Evolutionary conservation across 2,113 vertebrate genomes (phyloP).

Genomic region (Scomber colias): DNA sequence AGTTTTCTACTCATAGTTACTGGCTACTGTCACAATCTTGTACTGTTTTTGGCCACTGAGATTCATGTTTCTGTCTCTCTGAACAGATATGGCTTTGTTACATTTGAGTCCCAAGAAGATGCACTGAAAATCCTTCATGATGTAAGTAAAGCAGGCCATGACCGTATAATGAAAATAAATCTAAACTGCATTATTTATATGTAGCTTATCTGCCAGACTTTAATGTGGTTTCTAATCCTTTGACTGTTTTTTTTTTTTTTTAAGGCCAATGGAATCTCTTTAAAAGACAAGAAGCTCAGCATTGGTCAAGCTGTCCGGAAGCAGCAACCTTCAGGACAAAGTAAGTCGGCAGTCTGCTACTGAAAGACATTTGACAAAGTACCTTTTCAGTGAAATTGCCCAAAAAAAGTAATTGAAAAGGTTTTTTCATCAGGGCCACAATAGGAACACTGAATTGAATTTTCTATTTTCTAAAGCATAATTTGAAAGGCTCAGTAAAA

Average conservation of each 20-base stretch:
- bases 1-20: too few relatives aligned
- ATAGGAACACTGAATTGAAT: too few relatives aligned
- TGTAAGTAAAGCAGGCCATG: constrained; percentile 76
- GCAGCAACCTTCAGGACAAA: constrained; percentile 80
- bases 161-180: neutral
- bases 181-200: neutral
- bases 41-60: too few relatives aligned
- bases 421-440: neutral
- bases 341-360: constrained; percentile 58
- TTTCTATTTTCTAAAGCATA: too few relatives aligned
- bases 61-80: neutral
- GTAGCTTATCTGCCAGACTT: neutral
- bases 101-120: constrained; percentile 91
- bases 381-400: too few relatives aligned
- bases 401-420: neutral
- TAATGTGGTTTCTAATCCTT: neutral
- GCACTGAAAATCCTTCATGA: constrained; percentile 89
- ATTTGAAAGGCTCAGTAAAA: neutral
- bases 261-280: constrained; percentile 87
- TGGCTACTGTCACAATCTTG: too few relatives aligned
- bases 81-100: constrained; percentile 91
- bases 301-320: constrained; percentile 91
- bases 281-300: constrained; percentile 89
- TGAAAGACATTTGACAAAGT: neutral
- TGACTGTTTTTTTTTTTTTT: neutral